Percentiles rank a stretch among this genome's conserved stretches.
Conservation (phyloP, 37 sponge, comb jelly and placozoan genomes). For the Cliona cf. orientalis region DNA sequence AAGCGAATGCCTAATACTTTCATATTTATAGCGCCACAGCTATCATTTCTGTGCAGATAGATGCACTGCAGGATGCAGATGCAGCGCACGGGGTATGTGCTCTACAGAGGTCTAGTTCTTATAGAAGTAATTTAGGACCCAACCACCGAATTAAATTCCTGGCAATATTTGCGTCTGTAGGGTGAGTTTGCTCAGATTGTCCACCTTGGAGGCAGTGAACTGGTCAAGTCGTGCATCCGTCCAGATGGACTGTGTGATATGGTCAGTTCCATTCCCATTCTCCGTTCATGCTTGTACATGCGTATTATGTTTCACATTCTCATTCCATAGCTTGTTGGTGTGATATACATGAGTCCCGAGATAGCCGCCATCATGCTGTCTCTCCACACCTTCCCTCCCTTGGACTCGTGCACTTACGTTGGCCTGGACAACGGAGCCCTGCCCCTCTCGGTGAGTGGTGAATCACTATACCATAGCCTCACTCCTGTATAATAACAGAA, state of each 20-base stretch:
- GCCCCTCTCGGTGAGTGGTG: constrained; percentile 76
- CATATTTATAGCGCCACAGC: background rate
- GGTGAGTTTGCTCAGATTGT: constrained; percentile 67
- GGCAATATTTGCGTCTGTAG: constrained; percentile 17
- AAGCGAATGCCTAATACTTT: background rate
- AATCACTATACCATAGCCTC: no score
- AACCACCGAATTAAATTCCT: background rate
- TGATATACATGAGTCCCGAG: constrained; percentile 69
- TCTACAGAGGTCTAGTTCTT: no score
- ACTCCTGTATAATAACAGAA: no score
- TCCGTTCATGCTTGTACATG: background rate
- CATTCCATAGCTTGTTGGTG: constrained; percentile 68
- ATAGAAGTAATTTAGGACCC: no score
- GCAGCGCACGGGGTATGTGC: no score
- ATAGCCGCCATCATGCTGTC: constrained; percentile 48
- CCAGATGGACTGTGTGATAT: constrained; percentile 52
- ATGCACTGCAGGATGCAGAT: no score
- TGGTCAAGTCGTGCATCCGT: constrained; percentile 23
- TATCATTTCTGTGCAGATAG: no score
- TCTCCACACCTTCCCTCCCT: constrained; percentile 68
- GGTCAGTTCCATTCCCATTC: constrained; percentile 32
- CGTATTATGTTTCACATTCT: background rate
- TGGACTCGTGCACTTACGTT: constrained; percentile 88
- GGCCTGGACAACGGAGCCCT: constrained; percentile 87
- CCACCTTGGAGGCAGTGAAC: constrained; percentile 42